Base-by-base conservation (phyloP, 2,797 vertebrate genomes). In the Microctenopoma steveboyesi region DNA sequence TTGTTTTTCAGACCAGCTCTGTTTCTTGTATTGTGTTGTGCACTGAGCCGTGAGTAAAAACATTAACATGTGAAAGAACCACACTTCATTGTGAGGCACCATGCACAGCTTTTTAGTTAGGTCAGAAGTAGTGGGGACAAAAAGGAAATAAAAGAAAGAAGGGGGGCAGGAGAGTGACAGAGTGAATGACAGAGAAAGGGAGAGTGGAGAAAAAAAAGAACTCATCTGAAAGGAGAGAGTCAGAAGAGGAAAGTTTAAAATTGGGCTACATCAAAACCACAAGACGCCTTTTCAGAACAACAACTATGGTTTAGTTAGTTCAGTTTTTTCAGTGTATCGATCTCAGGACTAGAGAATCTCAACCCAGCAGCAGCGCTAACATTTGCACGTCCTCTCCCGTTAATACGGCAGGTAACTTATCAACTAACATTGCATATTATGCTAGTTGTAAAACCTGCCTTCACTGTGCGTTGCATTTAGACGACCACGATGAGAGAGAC, bases 31-130 rank as follows among this genome's bases (percentile, higher is more conserved):
- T 77, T 82, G 84, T 74, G 72, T 67, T 45, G 88, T 68, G 83
- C 89, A 68, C 84, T 86, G 91, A 87, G 86, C 85, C 63, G 76
- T 73, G 87, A 90, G 90, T 93, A 94, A 94, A 82, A 69, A 63
- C 84, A 95, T 95, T 94, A 93, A 86, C 93, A 94, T 94, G 88
- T 91, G 91, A 95, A 94, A 92, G 91, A 74, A 81, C 57, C 47
- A 27, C 78, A 83, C 85, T 91, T 91, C 86, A 91, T 91, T 92
- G 91, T 88, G 81, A 90, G 80, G 83, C 78, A 68, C 60, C 1
- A 69, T 68, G 83, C 89, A 81, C 79, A 74, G 85, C 83, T 73
- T 80, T 88, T 86, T 78, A 86, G 84, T 81, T 82, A 48, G 87
- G 85, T 83, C 78, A 89, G 72, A 78, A 84, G 81, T 64, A 43